phyloP scores from a whole-genome alignment of 2,113 vertebrate genomes.

The Poecile atricapillus region DNA sequence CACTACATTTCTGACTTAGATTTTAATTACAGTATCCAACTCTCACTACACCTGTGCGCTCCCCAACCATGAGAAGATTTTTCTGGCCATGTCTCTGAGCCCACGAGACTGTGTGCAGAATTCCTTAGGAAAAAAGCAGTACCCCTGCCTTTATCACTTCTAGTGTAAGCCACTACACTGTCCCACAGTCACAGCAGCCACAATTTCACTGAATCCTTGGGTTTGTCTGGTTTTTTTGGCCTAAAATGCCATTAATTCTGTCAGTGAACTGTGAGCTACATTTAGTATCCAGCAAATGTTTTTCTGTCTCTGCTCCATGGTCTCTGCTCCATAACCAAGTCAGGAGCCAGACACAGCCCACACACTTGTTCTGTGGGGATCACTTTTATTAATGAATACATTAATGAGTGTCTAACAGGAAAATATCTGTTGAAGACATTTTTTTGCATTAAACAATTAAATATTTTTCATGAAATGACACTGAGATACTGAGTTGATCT shows the following conservation, averaged over 20 bases:
- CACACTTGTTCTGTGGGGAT: background rate
- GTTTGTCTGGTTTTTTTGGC: background rate
- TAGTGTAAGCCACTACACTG: background rate
- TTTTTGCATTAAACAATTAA: background rate
- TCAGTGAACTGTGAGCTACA: background rate
- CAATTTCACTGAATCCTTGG: background rate
- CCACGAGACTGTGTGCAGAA: background rate
- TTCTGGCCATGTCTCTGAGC: background rate
- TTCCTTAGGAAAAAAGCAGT: background rate
- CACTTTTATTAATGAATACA: background rate
- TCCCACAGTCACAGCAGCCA: background rate
- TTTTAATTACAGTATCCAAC: background rate
- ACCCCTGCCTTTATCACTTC: background rate
- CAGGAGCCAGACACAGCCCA: background rate
- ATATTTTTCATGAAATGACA: background rate
- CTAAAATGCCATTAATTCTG: rapidly evolving
- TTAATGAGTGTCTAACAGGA: background rate
- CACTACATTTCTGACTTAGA: background rate
- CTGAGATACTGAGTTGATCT: background rate
- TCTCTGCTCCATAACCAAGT: background rate
- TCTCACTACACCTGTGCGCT: background rate
- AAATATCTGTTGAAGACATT: background rate
- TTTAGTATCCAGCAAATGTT: background rate
- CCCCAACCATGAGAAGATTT: background rate
- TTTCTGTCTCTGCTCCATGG: background rate